phyloP scores from a whole-genome alignment of 2,888 invertebrate genomes.

The Congeria kusceri region DNA sequence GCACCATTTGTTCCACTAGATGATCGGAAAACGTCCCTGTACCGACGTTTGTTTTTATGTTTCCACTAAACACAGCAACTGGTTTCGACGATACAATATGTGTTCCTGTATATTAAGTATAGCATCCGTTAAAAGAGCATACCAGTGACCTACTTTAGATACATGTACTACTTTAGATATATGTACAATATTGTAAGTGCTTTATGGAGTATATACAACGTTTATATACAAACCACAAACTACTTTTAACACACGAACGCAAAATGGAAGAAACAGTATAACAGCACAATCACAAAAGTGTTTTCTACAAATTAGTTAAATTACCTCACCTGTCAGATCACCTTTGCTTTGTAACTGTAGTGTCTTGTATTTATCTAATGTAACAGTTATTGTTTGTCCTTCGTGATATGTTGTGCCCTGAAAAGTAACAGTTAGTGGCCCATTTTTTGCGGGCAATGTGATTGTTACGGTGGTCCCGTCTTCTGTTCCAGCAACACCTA shows the following conservation, averaged over 20 bases:
- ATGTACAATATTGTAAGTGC: no score
- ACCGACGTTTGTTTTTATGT: conserved; percentile 64
- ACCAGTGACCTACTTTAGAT: no score
- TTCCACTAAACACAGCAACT: conserved; percentile 63
- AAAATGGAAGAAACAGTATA: no score
- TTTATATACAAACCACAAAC: no score
- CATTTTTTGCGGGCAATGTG: conserved; percentile 49
- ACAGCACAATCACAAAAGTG: no score
- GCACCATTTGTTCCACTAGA: conserved; percentile 74
- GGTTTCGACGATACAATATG: conserved; percentile 63
- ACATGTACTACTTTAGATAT: no score
- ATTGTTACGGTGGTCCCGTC: conserved; percentile 58
- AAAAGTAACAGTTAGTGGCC: conserved; percentile 47
- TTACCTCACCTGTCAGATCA: conserved; percentile 59
- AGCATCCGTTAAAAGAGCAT: neutral
- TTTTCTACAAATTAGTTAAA: no score
- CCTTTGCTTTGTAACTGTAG: conserved; percentile 61
- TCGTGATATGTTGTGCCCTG: conserved; percentile 56
- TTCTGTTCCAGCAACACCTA: conserved; percentile 55
- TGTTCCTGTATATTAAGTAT: conserved; percentile 38
- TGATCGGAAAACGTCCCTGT: conserved; percentile 70
- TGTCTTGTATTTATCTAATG: conserved; percentile 58
- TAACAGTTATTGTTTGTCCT: conserved; percentile 56
- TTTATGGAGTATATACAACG: no score
- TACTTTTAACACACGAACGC: no score